Base-by-base conservation (phyloP, 2,113 vertebrate species). In the Oophaga pumilio region DNA sequence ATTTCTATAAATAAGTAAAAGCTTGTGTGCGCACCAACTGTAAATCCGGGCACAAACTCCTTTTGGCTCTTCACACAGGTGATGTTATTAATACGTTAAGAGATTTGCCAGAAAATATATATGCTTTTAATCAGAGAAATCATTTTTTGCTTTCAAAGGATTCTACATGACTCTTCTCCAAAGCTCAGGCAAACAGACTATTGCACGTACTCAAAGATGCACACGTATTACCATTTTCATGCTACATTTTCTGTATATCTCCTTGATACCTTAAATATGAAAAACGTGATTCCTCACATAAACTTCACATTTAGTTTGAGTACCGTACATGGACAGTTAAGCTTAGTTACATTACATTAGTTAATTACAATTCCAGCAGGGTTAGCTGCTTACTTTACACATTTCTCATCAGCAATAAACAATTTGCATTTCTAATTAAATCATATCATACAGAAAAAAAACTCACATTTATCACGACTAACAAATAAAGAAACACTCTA, bases 1-100 rank as follows among this genome's bases (percentile, higher is more conserved):
- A 2, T 76, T 82, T 82, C n/a, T 43, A 82, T 62, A 43, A 57
- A 80, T 71, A 82, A 74, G 60, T 62, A 71, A 66, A 64, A 62
- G 60, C 18, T 5, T 9, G 64, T 76, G 33, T 60, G 69, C 62
- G 53, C 20, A 76, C 18, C 60, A 73, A 24, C 17, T 57, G n/a
- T 4, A 17, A 26, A 17, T 57, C 53, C 24, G 60, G 49, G 24
- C 9, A 14, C 59, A 49, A 66, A 33, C 24, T 22, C 53, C 49
- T 50, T 60, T 20, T 62, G 26, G 28, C 33, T 76, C 57, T 68
- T 28, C 62, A 53, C 76, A 78, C 60, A 79, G 74, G 76, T 86
- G 76, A 74, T 53, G 33, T 53, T 78, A 78, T 53, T 66, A 85
- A 77, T 77, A 64, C 9, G n/a, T 10, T 66, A 14, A 4, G 7